These are phyloP conservation scores for Sussaba pulchella DNA, from an alignment of 2,888 invertebrate genomes.

Conservation along the genomic window DNA sequence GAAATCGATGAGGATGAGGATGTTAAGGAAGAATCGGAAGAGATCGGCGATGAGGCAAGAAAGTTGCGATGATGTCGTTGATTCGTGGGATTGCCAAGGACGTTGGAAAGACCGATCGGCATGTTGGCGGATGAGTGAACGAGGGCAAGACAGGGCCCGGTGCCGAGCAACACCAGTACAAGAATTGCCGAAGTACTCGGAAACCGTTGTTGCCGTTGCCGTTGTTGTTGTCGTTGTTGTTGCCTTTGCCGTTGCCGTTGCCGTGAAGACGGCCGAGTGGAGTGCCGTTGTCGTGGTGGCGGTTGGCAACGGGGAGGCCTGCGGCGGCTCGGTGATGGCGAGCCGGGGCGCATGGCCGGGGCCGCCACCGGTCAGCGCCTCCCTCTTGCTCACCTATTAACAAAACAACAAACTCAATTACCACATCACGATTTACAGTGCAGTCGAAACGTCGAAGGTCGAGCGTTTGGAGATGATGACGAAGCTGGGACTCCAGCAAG, in stretches of 20 bases:
- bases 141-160: slow-evolving; percentile 73
- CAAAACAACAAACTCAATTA: slow-evolving; percentile 11
- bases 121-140: slow-evolving; percentile 72
- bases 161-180: slow-evolving; percentile 88
- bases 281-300: slow-evolving; percentile 81
- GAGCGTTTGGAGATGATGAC: too few species aligned
- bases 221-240: slow-evolving; percentile 72
- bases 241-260: slow-evolving; percentile 70
- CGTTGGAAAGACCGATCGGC: slow-evolving; percentile 54
- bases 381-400: slow-evolving; percentile 81
- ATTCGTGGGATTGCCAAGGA: slow-evolving; percentile 56
- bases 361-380: slow-evolving; percentile 85
- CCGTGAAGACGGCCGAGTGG: slow-evolving; percentile 60
- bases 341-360: slow-evolving; percentile 88
- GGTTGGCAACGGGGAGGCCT: slow-evolving; percentile 83
- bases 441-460: too few species aligned
- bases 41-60: slow-evolving; percentile 48
- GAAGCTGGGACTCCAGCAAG: too few species aligned
- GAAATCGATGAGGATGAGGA: slow-evolving; percentile 37
- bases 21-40: slow-evolving; percentile 54
- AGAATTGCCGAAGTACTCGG: slow-evolving; percentile 85
- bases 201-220: slow-evolving; percentile 78
- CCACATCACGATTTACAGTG: not conserved
- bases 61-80: slow-evolving; percentile 49
- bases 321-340: slow-evolving; percentile 85